Percentiles rank a stretch among this genome's conserved stretches.
phyloP scores from a whole-genome alignment of 2,797 vertebrate species.

The Amniataba percoides region DNA sequence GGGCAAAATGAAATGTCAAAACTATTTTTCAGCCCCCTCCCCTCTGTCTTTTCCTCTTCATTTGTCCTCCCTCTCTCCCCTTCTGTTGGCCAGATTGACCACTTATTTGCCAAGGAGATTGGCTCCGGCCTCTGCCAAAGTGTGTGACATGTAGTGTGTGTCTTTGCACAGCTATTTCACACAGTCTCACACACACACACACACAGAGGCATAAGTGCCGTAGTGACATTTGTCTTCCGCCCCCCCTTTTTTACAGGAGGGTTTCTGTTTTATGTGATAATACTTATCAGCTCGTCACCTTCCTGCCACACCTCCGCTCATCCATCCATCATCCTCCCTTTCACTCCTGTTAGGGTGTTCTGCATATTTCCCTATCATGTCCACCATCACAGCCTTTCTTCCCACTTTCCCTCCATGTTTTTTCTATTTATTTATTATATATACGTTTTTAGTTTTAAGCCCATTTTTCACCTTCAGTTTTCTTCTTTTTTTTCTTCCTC shows the following conservation, averaged over 20 bases:
- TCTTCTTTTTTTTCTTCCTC: neutral
- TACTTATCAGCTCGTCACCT: constrained; percentile 26
- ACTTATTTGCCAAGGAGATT: constrained; percentile 58
- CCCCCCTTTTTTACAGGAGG: neutral
- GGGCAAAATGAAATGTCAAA: constrained; percentile 58
- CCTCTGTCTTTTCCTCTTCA: constrained; percentile 34
- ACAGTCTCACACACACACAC: constrained; percentile 24
- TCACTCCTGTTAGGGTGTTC: too few species aligned
- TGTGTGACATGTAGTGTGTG: constrained; percentile 26
- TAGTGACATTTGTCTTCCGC: constrained; percentile 15
- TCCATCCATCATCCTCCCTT: neutral
- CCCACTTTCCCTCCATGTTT: too few species aligned
- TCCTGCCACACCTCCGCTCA: constrained; percentile 17
- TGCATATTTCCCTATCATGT: neutral
- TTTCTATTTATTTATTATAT: too few species aligned
- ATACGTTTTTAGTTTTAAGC: too few species aligned
- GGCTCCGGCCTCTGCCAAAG: constrained; percentile 47
- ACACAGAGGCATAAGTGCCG: constrained; percentile 4
- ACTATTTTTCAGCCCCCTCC: constrained; percentile 29
- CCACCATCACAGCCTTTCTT: neutral
- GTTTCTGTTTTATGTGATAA: constrained; percentile 41
- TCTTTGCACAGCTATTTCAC: constrained; percentile 18
- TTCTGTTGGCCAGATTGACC: constrained; percentile 66
- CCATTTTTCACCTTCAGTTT: neutral
- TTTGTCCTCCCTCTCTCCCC: constrained; percentile 28